A percentile compares a stretch with the other conserved stretches of the same genome.
Evolutionary conservation across 2,888 invertebrate species (phyloP).

Genomic region (Electrophaes corylata): DNA sequence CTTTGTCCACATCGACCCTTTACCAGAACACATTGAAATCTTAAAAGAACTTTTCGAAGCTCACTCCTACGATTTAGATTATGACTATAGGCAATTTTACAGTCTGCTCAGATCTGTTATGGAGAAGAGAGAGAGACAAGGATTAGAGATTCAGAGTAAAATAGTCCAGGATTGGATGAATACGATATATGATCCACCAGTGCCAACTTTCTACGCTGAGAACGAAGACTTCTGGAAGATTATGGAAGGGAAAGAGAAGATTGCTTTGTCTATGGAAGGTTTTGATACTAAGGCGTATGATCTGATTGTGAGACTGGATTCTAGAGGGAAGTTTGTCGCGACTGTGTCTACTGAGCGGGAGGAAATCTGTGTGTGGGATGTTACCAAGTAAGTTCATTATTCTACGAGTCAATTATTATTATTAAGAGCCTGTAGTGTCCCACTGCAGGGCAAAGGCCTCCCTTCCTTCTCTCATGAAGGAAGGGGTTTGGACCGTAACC

Average conservation of each 20-base stretch:
- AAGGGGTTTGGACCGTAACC: too few relatives aligned
- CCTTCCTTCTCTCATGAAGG: too few relatives aligned
- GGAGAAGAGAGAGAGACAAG: conserved; percentile 68
- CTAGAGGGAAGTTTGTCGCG: conserved; percentile 88
- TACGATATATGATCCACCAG: conserved; percentile 80
- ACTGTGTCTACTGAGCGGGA: conserved; percentile 89
- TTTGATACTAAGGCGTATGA: conserved; percentile 83
- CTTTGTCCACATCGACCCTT: conserved; percentile 74
- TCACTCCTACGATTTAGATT: conserved; percentile 89
- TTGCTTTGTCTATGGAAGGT: conserved; percentile 65
- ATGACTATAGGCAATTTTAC: conserved; percentile 93
- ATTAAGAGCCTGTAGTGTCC: too few relatives aligned
- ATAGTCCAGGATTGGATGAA: conserved; percentile 75
- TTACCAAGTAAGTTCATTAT: conserved; percentile 68
- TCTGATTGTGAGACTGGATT: conserved; percentile 86
- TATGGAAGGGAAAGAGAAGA: conserved; percentile 61
- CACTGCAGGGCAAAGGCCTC: too few relatives aligned
- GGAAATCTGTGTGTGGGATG: conserved; percentile 93
- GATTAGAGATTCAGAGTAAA: conserved; percentile 61
- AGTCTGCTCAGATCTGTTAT: conserved; percentile 83
- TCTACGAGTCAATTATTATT: too few relatives aligned
- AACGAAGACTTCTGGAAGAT: conserved; percentile 75
- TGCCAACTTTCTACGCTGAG: conserved; percentile 85
- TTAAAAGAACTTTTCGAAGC: conserved; percentile 88
- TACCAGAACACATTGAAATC: conserved; percentile 82